Base-by-base conservation (phyloP, 2,888 invertebrate genomes). In the Polyommatus icarus region DNA sequence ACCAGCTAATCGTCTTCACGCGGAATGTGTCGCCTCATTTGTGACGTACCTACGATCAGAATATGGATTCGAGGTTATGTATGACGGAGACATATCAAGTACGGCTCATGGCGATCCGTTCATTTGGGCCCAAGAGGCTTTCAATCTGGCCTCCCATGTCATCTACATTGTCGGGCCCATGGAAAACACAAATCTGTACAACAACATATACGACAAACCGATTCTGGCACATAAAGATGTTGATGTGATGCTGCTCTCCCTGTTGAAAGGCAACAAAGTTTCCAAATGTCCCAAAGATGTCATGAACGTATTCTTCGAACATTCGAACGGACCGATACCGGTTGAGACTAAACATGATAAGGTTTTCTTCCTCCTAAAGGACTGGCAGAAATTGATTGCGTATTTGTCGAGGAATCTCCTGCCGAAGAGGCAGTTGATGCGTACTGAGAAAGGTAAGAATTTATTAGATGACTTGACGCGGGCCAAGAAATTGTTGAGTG, bases 361-460 rank as follows among this genome's bases (percentile, higher is more conserved):
- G 76, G 85, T 83, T 0, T 93, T 90, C 81, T 86, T 87, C 81
- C 80, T 94, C 0, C 82, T 93, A 0, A 90, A 88, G 71, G 93
- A 94, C 79, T 93, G 91, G 91, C 89, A 93, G 80, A 92, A 91
- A 72, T 82, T 94, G 3, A 90, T 93, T 79, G 87, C 92, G 12
- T 87, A 89, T 83, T 79, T 94, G 57, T 93, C 93, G 0, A 91
- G 90, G 83, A 89, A 93, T 82, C 80, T 93, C 82, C 80, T 91
- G 20, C 91, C 93, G 1, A 91, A 90, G 79, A 86, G 86, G 77
- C 90, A 90, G 79, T 88, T 94, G 0, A 87, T 88, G 87, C 84
- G 91, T 2, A 89, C 93, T 10, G 92, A 92, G 80, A 90, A 87
- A 46, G 94, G 94, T 0, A 87, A 87, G 81, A 87, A 87, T 80